phyloP scores from a whole-genome alignment of 2,797 vertebrate species.

The Nannoperca obscura region DNA sequence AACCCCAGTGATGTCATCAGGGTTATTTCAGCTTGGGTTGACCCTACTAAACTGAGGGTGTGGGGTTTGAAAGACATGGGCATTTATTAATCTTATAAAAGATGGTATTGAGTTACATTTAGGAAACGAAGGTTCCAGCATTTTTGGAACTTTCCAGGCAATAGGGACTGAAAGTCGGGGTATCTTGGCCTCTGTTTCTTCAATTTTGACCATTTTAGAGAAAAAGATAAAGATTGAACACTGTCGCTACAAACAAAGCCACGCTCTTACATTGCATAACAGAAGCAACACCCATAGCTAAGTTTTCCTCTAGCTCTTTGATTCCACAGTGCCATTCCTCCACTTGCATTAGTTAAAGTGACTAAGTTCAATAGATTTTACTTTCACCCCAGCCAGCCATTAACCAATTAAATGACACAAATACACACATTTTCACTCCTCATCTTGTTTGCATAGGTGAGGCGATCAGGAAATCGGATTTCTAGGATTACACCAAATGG shows the following conservation, averaged over 20 bases:
- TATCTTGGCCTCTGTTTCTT: not conserved
- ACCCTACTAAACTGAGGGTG: not conserved
- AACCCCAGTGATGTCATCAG: not conserved
- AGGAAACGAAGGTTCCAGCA: not conserved
- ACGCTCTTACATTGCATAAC: not conserved
- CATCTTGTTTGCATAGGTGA: constrained; percentile 52
- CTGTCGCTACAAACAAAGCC: not conserved
- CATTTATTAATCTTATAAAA: not conserved
- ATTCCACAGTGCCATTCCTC: constrained; percentile 13
- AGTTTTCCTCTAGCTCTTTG: not conserved
- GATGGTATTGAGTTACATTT: not conserved
- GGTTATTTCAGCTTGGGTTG: not conserved
- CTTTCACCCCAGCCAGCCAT: constrained; percentile 13
- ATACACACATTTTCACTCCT: constrained; percentile 38
- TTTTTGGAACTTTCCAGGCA: not conserved
- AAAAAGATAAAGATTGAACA: not conserved
- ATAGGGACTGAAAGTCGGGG: not conserved
- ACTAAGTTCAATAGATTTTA: constrained; percentile 29
- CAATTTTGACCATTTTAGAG: not conserved
- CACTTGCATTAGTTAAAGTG: constrained; percentile 17
- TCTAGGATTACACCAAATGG: constrained; percentile 68
- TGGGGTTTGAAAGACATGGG: not conserved
- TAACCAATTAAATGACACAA: constrained; percentile 27
- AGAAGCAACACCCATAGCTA: not conserved
- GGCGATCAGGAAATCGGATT: constrained; percentile 63